Evolutionary conservation across 2,113 vertebrate species (phyloP), one percentile per base, ranked within the genome.

Genomic region (Muntiacus reevesi): DNA sequence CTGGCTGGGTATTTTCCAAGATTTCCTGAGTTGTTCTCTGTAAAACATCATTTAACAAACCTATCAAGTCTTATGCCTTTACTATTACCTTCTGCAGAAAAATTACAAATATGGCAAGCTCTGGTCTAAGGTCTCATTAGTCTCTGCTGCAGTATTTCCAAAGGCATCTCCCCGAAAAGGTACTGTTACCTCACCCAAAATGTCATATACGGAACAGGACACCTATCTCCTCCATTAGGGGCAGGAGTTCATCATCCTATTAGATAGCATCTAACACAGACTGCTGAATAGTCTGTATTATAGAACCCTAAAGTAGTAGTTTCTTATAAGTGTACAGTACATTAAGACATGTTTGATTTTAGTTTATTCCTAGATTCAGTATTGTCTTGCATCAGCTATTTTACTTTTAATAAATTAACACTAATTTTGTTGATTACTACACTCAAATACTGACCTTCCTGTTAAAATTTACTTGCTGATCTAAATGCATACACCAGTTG

Each of bases 321-420:
- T 93, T 90, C 64, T 85, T 85, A 36, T 2, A 93, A 94, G 15
- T 15, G 89, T 95, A 64, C 5, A 8, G 33, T 62, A 85, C 25
- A 83, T 21, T 79, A 90, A 91, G 95, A 78, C 40, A 60, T 25
- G 1, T 62, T 55, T 94, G 19, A 64, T 59, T 67, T 88, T 5
- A 93, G 54, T 94, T 60, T 88, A 91, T 91, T 92, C 45, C 27
- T 92, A 87, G 47, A 52, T 92, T 94, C 79, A 89, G 30, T 94
- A 67, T 10, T 90, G 90, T 28, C 86, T 94, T 88, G 89, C 93
- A 81, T 86, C 25, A 93, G 91, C 52, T 94, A 90, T 87, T 92
- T 71, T 92, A 93, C 13, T 91, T 64, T 81, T 89, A 88, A 91
- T 79, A 93, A 84, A 89, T 45, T 59, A 89, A 85, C 4, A 76